Conservation (phyloP, 2,888 invertebrate species). For the Xanthostigma xanthostigma region DNA sequence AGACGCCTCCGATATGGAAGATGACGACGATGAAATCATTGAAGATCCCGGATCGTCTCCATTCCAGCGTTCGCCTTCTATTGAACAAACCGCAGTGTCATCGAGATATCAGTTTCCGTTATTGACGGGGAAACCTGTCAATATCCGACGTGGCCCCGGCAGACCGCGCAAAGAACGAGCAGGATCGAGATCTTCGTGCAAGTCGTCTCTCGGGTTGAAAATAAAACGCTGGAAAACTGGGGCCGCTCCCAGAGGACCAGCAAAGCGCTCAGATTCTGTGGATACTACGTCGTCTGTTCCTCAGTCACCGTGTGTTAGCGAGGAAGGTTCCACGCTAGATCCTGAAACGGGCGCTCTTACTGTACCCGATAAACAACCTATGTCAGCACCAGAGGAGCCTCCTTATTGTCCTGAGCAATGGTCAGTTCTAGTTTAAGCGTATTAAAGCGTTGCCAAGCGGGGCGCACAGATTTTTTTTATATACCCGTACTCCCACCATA, state of each 20-base stretch:
- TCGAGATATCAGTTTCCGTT: slow-evolving; percentile 46
- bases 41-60: slow-evolving; percentile 36
- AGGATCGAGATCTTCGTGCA: slow-evolving; percentile 19
- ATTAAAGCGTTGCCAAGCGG: no score
- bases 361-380: slow-evolving; percentile 36
- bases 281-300: slow-evolving; percentile 21
- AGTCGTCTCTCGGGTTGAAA: slow-evolving; percentile 21
- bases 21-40: slow-evolving; percentile 46
- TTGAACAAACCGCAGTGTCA: slow-evolving; percentile 50
- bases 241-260: slow-evolving; percentile 15
- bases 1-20: slow-evolving; percentile 60
- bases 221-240: slow-evolving; percentile 24
- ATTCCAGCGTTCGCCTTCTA: slow-evolving; percentile 31
- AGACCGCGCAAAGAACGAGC: slow-evolving; percentile 63
- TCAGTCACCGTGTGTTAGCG: slow-evolving; percentile 29
- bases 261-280: slow-evolving; percentile 15
- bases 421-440: slow-evolving; percentile 30
- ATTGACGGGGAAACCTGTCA: slow-evolving; percentile 40
- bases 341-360: slow-evolving; percentile 28
- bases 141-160: slow-evolving; percentile 59
- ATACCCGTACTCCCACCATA: no score
- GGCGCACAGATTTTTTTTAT: no score
- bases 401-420: slow-evolving; percentile 72
- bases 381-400: slow-evolving; percentile 57
- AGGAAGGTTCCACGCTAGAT: slow-evolving; percentile 34